A percentile compares a stretch with the other conserved stretches of the same genome.
phyloP scores from a whole-genome alignment of 2,113 vertebrate genomes.

The Uria aalge region DNA sequence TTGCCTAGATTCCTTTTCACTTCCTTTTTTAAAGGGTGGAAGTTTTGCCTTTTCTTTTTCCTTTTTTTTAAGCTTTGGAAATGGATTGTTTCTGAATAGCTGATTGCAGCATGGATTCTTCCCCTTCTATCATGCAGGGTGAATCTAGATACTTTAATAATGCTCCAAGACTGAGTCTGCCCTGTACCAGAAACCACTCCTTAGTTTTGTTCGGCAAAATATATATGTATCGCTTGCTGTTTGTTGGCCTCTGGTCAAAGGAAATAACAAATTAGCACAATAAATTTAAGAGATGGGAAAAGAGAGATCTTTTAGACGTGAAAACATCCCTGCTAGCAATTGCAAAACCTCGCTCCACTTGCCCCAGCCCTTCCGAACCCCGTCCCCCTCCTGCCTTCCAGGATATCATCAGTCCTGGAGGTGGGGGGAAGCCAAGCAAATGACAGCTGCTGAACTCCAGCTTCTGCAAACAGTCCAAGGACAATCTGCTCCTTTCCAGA shows the following conservation, averaged over 20 bases:
- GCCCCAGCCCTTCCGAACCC: background rate
- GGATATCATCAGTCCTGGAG: background rate
- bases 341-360: background rate
- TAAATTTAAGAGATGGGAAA: background rate
- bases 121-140: background rate
- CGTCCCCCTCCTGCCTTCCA: background rate
- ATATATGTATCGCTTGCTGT: background rate
- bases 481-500: slow-evolving; percentile 32
- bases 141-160: background rate
- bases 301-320: background rate
- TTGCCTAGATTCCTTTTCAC: background rate
- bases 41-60: background rate
- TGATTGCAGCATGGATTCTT: background rate
- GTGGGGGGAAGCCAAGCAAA: background rate
- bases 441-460: background rate
- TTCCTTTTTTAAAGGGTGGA: background rate
- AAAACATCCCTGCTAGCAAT: background rate
- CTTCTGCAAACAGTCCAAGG: slow-evolving; percentile 17
- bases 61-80: background rate
- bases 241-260: background rate
- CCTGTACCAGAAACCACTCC: background rate
- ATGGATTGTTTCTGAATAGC: background rate
- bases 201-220: background rate
- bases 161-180: background rate
- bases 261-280: background rate